phyloP scores from a whole-genome alignment of 23 tunicate species.

The Styela clava region DNA sequence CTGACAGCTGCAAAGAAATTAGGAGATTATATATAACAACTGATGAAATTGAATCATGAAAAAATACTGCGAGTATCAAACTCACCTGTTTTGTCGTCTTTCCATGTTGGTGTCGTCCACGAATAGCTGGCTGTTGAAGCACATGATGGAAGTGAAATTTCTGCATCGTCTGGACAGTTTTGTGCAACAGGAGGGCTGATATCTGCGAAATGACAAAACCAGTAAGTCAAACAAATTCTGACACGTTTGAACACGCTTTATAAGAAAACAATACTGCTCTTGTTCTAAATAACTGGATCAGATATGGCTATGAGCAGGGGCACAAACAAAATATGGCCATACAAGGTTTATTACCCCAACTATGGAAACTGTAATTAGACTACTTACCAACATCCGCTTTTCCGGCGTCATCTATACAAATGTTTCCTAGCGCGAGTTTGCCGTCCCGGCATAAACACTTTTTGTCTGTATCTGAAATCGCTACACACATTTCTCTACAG shows the following conservation, averaged over 20 bases:
- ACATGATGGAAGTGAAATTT: conserved; percentile 36
- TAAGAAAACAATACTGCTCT: no score
- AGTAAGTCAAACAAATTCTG: no score
- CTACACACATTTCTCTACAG: conserved; percentile 43
- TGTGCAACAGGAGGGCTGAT: conserved; percentile 4
- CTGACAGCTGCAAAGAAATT: neutral
- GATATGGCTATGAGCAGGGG: no score
- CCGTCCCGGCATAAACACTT: conserved; percentile 51
- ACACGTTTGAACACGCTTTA: no score
- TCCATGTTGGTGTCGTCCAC: conserved; percentile 48
- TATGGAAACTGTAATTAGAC: no score
- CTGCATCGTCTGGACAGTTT: conserved; percentile 25
- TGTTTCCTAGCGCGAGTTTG: neutral
- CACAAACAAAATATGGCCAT: no score
- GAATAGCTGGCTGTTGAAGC: neutral
- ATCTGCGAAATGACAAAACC: neutral
- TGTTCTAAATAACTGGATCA: no score
- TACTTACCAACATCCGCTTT: neutral
- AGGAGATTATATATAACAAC: no score
- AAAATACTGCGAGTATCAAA: no score
- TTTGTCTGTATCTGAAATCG: conserved; percentile 1
- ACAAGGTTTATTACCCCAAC: no score
- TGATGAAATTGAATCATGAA: no score
- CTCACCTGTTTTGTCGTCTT: conserved; percentile 47
- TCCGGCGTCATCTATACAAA: conserved; percentile 7